Percentiles rank a stretch among this genome's conserved stretches.
These are phyloP conservation scores for Bombyx huttoni DNA, from an alignment of 2,888 invertebrate species.

Conservation along the genomic window DNA sequence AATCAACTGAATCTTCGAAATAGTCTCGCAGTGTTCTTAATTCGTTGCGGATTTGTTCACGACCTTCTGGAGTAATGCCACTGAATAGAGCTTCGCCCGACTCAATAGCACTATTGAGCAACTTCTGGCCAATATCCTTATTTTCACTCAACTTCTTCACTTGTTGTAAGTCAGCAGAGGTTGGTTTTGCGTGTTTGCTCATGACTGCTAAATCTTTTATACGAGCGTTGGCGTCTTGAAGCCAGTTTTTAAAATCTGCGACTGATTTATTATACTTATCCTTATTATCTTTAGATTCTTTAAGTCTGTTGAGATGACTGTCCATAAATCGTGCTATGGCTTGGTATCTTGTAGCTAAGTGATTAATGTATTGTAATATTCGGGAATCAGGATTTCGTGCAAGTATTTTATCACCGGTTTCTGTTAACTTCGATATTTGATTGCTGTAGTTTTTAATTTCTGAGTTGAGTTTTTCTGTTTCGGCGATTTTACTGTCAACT, in stretches of 20 bases:
- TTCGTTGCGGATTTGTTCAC: conserved; percentile 88
- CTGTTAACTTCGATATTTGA: conserved; percentile 77
- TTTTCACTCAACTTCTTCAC: conserved; percentile 80
- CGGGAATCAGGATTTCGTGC: conserved; percentile 87
- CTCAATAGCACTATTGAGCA: conserved; percentile 86
- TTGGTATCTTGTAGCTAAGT: conserved; percentile 83
- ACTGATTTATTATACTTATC: conserved; percentile 77
- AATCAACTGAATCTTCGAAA: conserved; percentile 88
- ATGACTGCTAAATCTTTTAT: conserved; percentile 80
- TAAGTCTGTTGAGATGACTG: conserved; percentile 79
- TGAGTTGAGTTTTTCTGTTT: conserved; percentile 75
- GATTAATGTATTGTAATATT: conserved; percentile 84
- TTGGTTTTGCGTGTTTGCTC: conserved; percentile 83
- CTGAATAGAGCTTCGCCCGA: conserved; percentile 91
- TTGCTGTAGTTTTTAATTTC: conserved; percentile 76
- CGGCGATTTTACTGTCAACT: conserved; percentile 78
- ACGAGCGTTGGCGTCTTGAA: conserved; percentile 80
- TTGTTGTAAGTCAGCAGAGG: conserved; percentile 82
- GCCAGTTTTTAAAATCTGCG: conserved; percentile 83
- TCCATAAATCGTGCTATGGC: conserved; percentile 79
- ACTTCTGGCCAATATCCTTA: conserved; percentile 83
- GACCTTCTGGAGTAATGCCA: conserved; percentile 87
- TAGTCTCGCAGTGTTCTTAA: conserved; percentile 83
- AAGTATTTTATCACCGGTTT: conserved; percentile 79
- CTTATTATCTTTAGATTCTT: conserved; percentile 79